Base-by-base conservation (phyloP, 1,140 invertebrate genomes). In the Panagrolaimus sp. region DNA sequence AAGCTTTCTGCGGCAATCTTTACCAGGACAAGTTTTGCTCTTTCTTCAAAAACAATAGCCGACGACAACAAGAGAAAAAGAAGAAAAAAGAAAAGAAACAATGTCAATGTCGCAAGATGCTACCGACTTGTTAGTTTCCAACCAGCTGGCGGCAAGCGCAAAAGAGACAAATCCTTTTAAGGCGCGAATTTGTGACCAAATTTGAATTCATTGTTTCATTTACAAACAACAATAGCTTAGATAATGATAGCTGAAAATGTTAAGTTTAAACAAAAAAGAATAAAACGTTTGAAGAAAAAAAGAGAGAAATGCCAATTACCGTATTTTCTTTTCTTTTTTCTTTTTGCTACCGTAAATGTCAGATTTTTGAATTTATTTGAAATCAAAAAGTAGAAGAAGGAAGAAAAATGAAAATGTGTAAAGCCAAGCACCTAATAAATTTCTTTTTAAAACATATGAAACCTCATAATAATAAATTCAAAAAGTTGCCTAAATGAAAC, bases 101-200 rank as follows among this genome's bases (percentile, higher is more conserved):
- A 58, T 58, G 21, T 58, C 52, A 26, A 58, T 28, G 52, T 28
- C 28, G 52, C 52, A 58, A 21, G 52, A 58, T 21, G 52, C 52
- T 58, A 26, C 21, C 52, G 52, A 28, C 28, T 58, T 58, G 17
- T 28, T 21, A 21, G 21, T 58, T 58, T 58, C 15, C 21, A 58
- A n/a, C 52, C 52, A 58, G 52, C 52, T 58, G 52, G 52, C 52
- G 52, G 52, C 52, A 58, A 26, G 52, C 15, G 52, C 17, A 58
- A 52, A 58, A 28, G 52, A 21, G 32, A 38, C 32, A 38, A 58
- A 58, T 58, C 52, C 52, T 21, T 58, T 26, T 28, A 58, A 58
- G 52, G 52, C 52, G 52, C 52, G 52, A 58, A 58, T 58, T 58
- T 17, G 28, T 58, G 52, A 58, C 52, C 21, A 21, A 21, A 58